A percentile compares a stretch with the other conserved stretches of the same genome.
These are phyloP conservation scores for Hippoglossus stenolepis DNA, from an alignment of 2,113 vertebrate species.

Conservation along the genomic window DNA sequence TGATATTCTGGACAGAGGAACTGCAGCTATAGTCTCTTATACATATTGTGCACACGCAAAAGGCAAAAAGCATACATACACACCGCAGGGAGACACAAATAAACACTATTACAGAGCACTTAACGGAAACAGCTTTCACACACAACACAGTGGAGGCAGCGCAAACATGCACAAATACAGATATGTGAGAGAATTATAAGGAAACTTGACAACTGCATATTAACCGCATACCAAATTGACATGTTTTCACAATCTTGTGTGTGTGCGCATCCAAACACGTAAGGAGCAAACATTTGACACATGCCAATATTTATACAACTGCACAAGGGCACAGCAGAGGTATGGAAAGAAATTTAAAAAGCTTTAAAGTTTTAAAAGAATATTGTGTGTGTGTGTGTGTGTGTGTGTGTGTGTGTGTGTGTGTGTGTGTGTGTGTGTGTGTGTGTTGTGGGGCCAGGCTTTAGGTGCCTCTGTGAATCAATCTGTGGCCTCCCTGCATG, in stretches of 20 bases:
- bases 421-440: background rate
- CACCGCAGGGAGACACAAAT: constrained; percentile 15
- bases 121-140: constrained; percentile 27
- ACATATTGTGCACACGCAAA: constrained; percentile 16
- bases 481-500: background rate
- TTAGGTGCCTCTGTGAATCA: background rate
- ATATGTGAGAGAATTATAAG: constrained; percentile 39
- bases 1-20: constrained; percentile 5
- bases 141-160: constrained; percentile 29
- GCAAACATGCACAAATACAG: constrained; percentile 32
- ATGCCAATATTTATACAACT: constrained; percentile 37
- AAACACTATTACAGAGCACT: constrained; percentile 43
- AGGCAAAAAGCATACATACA: constrained; percentile 15
- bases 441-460: background rate
- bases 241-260: constrained; percentile 50
- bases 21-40: background rate
- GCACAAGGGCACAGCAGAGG: background rate
- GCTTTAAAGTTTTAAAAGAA: constrained; percentile 4
- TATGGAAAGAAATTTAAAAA: background rate
- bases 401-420: background rate
- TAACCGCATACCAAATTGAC: constrained; percentile 32
- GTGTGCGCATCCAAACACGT: constrained; percentile 23
- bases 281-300: constrained; percentile 25
- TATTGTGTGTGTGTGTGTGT: background rate
- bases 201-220: constrained; percentile 22